Evolutionary conservation across 37 sponge, comb jelly and placozoan species (phyloP).

Genomic region (Agelas oroides): DNA sequence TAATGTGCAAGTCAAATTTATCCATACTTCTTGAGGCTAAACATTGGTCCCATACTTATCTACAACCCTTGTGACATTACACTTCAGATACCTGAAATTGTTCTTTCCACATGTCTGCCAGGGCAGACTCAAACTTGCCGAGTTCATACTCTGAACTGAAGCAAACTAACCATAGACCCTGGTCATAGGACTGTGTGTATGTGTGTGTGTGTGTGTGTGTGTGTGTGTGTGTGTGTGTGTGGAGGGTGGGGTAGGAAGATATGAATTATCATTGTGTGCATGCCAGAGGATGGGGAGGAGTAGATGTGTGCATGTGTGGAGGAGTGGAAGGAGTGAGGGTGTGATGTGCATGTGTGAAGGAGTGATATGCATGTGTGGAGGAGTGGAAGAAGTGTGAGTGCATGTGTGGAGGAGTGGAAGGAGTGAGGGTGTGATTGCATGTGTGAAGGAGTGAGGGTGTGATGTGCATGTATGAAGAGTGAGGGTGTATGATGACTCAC

Average conservation of each 20-base stretch:
- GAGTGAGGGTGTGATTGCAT: not conserved
- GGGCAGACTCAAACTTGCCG: slow-evolving; percentile 71
- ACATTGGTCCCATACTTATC: too few relatives aligned
- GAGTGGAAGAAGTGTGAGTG: not conserved
- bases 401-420: not conserved
- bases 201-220: not conserved
- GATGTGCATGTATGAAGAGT: not conserved
- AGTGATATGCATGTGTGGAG: not conserved
- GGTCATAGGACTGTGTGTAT: too few relatives aligned
- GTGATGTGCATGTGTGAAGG: not conserved
- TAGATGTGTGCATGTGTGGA: too few relatives aligned
- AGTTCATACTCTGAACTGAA: slow-evolving; percentile 81
- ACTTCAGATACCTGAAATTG: slow-evolving; percentile 62
- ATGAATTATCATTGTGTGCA: too few relatives aligned
- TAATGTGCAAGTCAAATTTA: too few relatives aligned
- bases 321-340: too few relatives aligned
- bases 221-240: not conserved
- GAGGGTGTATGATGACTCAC: slow-evolving; percentile 36
- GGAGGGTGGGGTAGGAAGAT: not conserved
- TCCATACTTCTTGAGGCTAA: too few relatives aligned
- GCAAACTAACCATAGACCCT: slow-evolving; percentile 82
- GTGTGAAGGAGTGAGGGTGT: not conserved
- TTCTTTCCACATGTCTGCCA: slow-evolving; percentile 62
- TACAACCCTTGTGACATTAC: too few relatives aligned
- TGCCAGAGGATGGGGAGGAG: too few relatives aligned